A percentile compares a stretch with the other conserved stretches of the same genome.
phyloP scores from a whole-genome alignment of 2,113 vertebrate species.

The Silurus glanis region DNA sequence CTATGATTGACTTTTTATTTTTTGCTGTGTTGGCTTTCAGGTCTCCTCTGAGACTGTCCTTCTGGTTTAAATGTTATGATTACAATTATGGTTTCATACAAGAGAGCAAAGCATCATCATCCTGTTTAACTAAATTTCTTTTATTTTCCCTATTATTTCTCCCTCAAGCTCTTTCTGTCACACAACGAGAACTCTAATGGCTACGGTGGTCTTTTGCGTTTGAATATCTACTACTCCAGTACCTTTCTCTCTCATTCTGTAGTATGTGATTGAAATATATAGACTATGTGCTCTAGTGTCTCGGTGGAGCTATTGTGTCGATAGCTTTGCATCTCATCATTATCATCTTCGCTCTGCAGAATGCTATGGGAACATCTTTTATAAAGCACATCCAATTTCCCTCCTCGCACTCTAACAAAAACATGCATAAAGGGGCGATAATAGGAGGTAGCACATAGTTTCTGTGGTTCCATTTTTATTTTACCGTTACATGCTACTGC shows the following conservation, averaged over 20 bases:
- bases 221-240: background rate
- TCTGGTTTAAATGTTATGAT: slow-evolving; percentile 41
- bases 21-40: slow-evolving; percentile 23
- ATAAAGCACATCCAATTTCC: slow-evolving; percentile 43
- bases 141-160: slow-evolving; percentile 38
- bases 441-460: slow-evolving; percentile 24
- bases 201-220: background rate
- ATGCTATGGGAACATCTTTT: slow-evolving; percentile 35
- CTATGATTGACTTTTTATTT: slow-evolving; percentile 18
- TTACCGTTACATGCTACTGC: slow-evolving; percentile 8
- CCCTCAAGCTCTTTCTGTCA: slow-evolving; percentile 15
- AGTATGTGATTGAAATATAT: slow-evolving; percentile 61
- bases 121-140: slow-evolving; percentile 31
- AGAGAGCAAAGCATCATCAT: slow-evolving; percentile 41
- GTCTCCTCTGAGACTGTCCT: slow-evolving; percentile 29
- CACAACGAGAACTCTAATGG: background rate
- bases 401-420: slow-evolving; percentile 23
- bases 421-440: slow-evolving; percentile 12
- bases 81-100: slow-evolving; percentile 41
- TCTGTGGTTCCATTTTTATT: background rate
- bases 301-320: slow-evolving; percentile 49
- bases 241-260: slow-evolving; percentile 36
- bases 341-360: slow-evolving; percentile 19
- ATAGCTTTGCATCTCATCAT: slow-evolving; percentile 49
- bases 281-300: slow-evolving; percentile 23